Percentiles rank a stretch among this genome's conserved stretches.
phyloP scores from a whole-genome alignment of 1,140 invertebrate species.

The Goniozus legneri region DNA sequence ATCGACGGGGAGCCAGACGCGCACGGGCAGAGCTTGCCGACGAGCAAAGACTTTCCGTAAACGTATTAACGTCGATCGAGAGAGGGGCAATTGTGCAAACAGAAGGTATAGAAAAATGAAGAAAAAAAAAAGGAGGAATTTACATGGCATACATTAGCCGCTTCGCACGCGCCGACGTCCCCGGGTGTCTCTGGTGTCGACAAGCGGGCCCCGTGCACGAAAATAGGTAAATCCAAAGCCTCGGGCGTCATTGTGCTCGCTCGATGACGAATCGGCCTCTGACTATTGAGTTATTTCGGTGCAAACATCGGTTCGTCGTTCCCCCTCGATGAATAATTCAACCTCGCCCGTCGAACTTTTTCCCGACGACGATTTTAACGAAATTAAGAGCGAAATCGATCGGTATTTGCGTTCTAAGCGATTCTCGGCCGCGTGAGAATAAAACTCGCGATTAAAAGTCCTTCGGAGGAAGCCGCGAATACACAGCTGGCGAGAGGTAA shows the following conservation, averaged over 20 bases:
- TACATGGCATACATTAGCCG: no score
- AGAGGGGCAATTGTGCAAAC: constrained; percentile 21
- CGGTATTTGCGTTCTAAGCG: not conserved
- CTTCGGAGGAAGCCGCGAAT: constrained; percentile 37
- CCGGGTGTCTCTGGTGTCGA: no score
- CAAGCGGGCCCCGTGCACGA: no score
- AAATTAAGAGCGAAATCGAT: not conserved
- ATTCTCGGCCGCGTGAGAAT: not conserved
- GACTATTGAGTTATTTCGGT: no score
- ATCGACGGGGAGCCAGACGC: no score
- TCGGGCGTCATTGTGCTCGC: no score
- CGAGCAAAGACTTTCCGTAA: constrained; percentile 16
- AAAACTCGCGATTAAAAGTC: constrained; percentile 41
- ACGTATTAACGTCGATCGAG: constrained; percentile 19
- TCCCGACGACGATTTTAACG: not conserved
- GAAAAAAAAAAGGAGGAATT: no score
- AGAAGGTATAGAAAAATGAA: no score
- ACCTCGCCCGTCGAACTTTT: not conserved
- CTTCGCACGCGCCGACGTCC: no score
- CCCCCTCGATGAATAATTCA: not conserved
- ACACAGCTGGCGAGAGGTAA: constrained; percentile 39
- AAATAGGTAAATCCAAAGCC: no score
- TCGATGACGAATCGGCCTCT: no score
- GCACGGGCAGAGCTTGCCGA: constrained; percentile 8
- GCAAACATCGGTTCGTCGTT: not conserved